Evolutionary conservation across 2,888 invertebrate species (phyloP).

Genomic region (Eupelmus urozonus): DNA sequence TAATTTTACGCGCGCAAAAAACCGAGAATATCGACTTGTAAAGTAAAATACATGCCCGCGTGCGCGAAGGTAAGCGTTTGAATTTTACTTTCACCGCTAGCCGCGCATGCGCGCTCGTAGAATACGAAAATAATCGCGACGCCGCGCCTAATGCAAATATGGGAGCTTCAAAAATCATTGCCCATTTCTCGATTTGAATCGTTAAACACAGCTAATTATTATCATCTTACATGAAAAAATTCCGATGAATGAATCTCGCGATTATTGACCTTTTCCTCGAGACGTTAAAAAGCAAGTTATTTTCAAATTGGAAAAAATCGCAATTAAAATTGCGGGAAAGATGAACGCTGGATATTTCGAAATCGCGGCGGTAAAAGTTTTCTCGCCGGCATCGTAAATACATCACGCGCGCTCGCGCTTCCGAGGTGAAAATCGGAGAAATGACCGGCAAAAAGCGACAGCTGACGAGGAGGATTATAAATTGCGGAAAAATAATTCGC

Average conservation of each 20-base stretch:
- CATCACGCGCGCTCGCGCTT: not conserved
- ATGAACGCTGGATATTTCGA: too few relatives aligned
- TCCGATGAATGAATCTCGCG: not conserved
- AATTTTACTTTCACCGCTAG: slow-evolving; percentile 47
- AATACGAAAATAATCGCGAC: slow-evolving; percentile 11
- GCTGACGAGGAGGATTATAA: not conserved
- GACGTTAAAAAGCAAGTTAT: too few relatives aligned
- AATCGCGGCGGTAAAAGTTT: slow-evolving; percentile 28
- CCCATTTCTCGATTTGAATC: slow-evolving; percentile 11
- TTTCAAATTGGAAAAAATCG: too few relatives aligned
- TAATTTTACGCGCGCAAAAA: slow-evolving; percentile 13
- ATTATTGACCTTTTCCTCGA: not conserved
- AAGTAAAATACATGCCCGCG: slow-evolving; percentile 1
- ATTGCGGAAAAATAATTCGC: not conserved
- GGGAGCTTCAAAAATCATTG: not conserved
- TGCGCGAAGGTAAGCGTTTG: slow-evolving; percentile 26
- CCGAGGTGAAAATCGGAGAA: slow-evolving; percentile 37
- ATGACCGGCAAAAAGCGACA: slow-evolving; percentile 22
- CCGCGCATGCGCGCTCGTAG: not conserved
- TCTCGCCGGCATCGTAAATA: slow-evolving; percentile 11
- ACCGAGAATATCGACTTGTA: too few relatives aligned
- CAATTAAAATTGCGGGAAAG: too few relatives aligned
- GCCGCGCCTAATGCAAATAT: not conserved
- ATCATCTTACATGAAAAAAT: slow-evolving; percentile 14
- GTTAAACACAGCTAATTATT: slow-evolving; percentile 1